Evolutionary conservation across 1,140 invertebrate genomes (phyloP), one percentile per base, ranked within the genome.

Genomic region (Drosophila nebulosa): DNA sequence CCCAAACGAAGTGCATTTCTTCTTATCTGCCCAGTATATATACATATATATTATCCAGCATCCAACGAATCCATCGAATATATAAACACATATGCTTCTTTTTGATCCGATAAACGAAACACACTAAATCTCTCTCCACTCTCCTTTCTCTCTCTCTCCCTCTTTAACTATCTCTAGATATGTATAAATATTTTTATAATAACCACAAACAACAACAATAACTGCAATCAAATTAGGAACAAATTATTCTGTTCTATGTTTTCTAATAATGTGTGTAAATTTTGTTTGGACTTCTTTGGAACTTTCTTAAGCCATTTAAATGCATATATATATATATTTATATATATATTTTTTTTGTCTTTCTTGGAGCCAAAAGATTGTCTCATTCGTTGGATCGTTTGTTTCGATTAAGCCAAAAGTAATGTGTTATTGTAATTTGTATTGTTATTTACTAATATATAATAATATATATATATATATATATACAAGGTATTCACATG

Each of bases 401-500:
- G 78, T 81, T 72, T 83, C 66, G 81, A 86, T 86, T 80, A 86
- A 86, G 83, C 81, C 81, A 86, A 86, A 86, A 78, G 76, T 88
- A 85, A 86, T 85, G 83, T 86, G 84, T 88, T 88, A 88, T 83
- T 88, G 83, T 88, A 88, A 88, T 89, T 88, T 89, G 78, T 88
- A 88, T 88, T 88, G 83, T 88, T 88, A 88, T 88, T 88, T 86
- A 81, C 75, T 88, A 88, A 55, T 55, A 64, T 56, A 32, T 27
- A 32, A 24, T 55, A 10, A 42, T 22, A 24, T 36, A 65, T 62
- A 50, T 26, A 62, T 57, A 63, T 63, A 21, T 14, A 66, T 35
- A 35, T 35, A 36, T 36, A 36, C n/a, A n/a, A n/a, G n/a, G n/a
- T n/a, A n/a, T n/a, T n/a, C n/a, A n/a, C n/a, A n/a, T n/a, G n/a